phyloP scores from a whole-genome alignment of 2,888 invertebrate species.

The Lamellibrachia satsuma region DNA sequence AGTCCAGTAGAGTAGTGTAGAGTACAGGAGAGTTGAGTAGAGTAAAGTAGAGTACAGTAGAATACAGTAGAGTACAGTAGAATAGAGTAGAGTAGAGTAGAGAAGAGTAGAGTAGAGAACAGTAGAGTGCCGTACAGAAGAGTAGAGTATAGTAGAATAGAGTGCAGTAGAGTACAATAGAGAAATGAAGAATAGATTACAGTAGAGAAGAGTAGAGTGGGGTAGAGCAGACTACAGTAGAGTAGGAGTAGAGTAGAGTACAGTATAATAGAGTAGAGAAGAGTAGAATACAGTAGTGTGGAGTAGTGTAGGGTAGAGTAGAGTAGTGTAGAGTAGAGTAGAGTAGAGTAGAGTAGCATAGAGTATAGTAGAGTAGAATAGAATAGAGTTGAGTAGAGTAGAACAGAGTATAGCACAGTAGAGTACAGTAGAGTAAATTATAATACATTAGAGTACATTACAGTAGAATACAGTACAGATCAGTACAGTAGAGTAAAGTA shows the following conservation, averaged over 20 bases:
- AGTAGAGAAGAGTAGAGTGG: conserved; percentile 34
- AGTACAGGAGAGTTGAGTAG: no score
- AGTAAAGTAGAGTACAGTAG: no score
- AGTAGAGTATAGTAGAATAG: no score
- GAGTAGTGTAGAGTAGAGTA: conserved; percentile 20
- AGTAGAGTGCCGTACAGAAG: neutral
- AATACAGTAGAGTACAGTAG: no score
- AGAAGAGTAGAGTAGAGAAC: no score
- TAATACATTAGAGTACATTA: conserved; percentile 31
- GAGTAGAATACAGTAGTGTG: conserved; percentile 29
- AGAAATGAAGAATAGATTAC: conserved; percentile 20
- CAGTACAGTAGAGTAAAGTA: no score
- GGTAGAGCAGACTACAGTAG: conserved; percentile 33
- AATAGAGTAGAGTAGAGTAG: no score
- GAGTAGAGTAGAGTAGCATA: conserved; percentile 32
- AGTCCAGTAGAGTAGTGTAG: no score
- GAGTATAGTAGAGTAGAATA: conserved; percentile 34
- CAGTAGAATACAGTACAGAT: conserved; percentile 24
- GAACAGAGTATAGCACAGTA: conserved; percentile 31
- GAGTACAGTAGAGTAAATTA: conserved; percentile 31
- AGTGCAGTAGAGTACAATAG: conserved; percentile 23
- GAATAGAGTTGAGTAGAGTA: conserved; percentile 34
- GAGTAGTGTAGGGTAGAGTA: conserved; percentile 19
- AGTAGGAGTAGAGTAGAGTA: conserved; percentile 35
- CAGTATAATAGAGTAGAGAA: conserved; percentile 32